These are phyloP conservation scores for Eristalinus aeneus DNA, from an alignment of 2,888 invertebrate genomes.

Conservation along the genomic window DNA sequence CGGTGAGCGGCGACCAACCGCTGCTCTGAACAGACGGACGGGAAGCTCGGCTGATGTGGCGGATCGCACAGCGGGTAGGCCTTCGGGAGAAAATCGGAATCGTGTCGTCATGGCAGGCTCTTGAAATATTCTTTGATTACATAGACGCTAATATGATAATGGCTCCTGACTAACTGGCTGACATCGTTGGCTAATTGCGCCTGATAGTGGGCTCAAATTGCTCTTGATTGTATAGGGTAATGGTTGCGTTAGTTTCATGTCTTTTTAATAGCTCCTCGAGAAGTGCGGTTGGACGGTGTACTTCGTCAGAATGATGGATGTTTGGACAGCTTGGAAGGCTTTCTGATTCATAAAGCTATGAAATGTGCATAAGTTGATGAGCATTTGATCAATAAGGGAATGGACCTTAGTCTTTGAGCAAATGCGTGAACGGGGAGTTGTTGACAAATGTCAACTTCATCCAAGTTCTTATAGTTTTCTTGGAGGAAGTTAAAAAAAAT, in stretches of 20 bases:
- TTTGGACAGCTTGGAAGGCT: too few relatives aligned
- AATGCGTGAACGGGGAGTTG: too few relatives aligned
- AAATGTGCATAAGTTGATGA: too few relatives aligned
- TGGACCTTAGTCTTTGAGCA: too few relatives aligned
- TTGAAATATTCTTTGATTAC: conserved; percentile 43
- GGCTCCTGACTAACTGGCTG: conserved; percentile 36
- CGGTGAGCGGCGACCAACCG: too few relatives aligned
- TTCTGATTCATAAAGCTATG: too few relatives aligned
- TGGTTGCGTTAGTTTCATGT: neutral
- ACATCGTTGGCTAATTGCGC: conserved; percentile 54
- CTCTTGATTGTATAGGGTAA: neutral
- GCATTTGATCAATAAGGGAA: too few relatives aligned
- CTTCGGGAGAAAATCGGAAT: conserved; percentile 7
- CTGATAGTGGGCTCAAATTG: conserved; percentile 26
- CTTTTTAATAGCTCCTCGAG: neutral
- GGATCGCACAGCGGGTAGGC: conserved; percentile 18
- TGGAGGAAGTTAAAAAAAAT: too few relatives aligned
- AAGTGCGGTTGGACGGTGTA: neutral
- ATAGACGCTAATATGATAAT: conserved; percentile 50
- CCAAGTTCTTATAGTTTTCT: too few relatives aligned
- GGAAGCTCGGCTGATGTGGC: neutral
- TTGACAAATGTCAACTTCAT: too few relatives aligned
- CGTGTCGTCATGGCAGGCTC: conserved; percentile 34
- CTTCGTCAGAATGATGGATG: neutral
- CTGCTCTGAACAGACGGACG: neutral